Base-by-base conservation (phyloP, 2,113 vertebrate species). In the Oreochromis spilurus region DNA sequence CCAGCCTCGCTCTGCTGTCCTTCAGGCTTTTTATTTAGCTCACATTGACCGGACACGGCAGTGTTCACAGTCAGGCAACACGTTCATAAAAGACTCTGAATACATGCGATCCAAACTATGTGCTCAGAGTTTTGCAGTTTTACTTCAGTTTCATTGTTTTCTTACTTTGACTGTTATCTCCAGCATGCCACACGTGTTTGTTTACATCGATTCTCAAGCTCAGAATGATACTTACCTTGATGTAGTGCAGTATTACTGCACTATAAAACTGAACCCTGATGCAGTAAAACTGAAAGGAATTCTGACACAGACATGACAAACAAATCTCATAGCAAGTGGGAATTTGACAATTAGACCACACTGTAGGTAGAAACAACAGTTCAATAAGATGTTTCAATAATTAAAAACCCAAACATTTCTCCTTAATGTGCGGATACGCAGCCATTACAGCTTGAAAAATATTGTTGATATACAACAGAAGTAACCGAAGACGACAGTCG, bases 211-310 rank as follows among this genome's bases (percentile, higher is more conserved):
- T 17, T 60, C 24, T 31, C 14, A 31, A 17, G 29, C 57, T 60
- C 29, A 60, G 8, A 60, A 0, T 29, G 7, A 29, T 26, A 0
- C 26, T 31, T 3, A 12, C 60, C 2, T 7, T 4, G 17, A 65
- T 36, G 17, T 2, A 12, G 17, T 0, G 3, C 57, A 34, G 26
- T 1, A 19, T 60, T 2, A 65, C 17, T 1, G 3, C 9, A 38
- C 8, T 62, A 36, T 62, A 62, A 62, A 62, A 19, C 58, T 19
- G 16, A 19, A 6, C 29, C 8, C 29, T 10, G 29, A 60, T 60
- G 57, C 57, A 31, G 14, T 58, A 31, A 31, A 58, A 60, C 16
- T 19, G 14, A 62, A 17, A 62, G 29, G 14, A 34, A 6, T 17
- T 62, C 1, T 19, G 29, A 60, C 26, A 31, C 57, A 60, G 26